Percentiles rank a stretch among this genome's conserved stretches.
These are phyloP conservation scores for Anguilla obscura DNA, from an alignment of 2,797 vertebrate species.

Conservation along the genomic window DNA sequence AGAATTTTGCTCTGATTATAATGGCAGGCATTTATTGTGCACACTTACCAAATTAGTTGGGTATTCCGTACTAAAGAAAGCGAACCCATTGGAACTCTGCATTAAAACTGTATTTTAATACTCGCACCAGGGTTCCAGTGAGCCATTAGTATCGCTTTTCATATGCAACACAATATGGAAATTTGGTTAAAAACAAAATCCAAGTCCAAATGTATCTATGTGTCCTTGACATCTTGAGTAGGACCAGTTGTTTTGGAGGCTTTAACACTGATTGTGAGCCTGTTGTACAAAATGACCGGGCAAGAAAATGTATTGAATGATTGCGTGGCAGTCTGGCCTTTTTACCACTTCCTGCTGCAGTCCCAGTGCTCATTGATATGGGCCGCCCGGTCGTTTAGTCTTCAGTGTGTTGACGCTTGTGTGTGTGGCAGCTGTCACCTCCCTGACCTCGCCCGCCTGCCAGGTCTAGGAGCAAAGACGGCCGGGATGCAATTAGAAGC, in stretches of 20 bases:
- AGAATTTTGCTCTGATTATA: not conserved
- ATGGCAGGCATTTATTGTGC: not conserved
- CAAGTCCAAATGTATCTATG: not conserved
- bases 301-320: not conserved
- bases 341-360: not conserved
- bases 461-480: not conserved
- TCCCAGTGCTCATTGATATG: conserved; percentile 12
- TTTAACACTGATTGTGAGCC: not conserved
- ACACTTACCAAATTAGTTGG: not conserved
- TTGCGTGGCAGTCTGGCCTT: not conserved
- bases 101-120: not conserved
- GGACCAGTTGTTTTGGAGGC: not conserved
- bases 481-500: conserved; percentile 13
- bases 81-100: not conserved
- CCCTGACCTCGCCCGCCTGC: not conserved
- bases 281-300: not conserved
- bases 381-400: no score
- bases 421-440: not conserved
- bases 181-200: not conserved
- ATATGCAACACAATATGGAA: not conserved
- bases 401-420: not conserved
- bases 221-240: not conserved
- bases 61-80: not conserved
- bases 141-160: not conserved
- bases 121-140: not conserved